A percentile compares a stretch with the other conserved stretches of the same genome.
These are phyloP conservation scores for Remorina albescens DNA, from an alignment of 2,797 vertebrate species.

Conservation along the genomic window DNA sequence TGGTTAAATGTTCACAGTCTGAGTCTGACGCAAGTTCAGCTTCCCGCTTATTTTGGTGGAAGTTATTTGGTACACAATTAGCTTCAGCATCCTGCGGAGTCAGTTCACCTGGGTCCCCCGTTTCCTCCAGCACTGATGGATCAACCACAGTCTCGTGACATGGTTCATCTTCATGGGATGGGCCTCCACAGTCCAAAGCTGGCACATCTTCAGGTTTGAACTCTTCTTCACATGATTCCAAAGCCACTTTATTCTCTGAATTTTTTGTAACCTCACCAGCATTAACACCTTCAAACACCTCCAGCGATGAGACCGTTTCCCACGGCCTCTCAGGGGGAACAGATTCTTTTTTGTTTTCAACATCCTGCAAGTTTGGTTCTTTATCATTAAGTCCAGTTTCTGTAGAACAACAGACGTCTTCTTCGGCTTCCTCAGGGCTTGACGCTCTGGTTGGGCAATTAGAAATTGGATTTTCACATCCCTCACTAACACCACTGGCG, in stretches of 20 bases:
- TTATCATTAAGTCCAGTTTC: neutral
- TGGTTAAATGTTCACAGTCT: conserved; percentile 17
- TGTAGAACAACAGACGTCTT: neutral
- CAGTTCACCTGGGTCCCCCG: conserved; percentile 25
- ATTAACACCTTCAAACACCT: conserved; percentile 25
- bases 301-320: neutral
- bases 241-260: conserved; percentile 25
- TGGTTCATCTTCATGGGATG: conserved; percentile 23
- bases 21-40: neutral
- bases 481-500: neutral
- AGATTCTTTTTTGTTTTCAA: conserved; percentile 32
- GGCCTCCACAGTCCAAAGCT: neutral
- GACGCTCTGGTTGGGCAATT: neutral
- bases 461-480: conserved; percentile 1
- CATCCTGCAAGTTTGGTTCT: neutral
- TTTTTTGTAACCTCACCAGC: conserved; percentile 23
- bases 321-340: neutral
- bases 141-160: conserved; percentile 58
- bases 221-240: conserved; percentile 45
- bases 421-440: neutral
- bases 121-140: conserved; percentile 18
- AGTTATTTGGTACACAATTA: conserved; percentile 14
- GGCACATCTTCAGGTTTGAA: conserved; percentile 42
- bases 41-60: neutral
- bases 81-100: conserved; percentile 29